phyloP scores from a whole-genome alignment of 2,888 invertebrate genomes.

The Stomorhina lunata region DNA sequence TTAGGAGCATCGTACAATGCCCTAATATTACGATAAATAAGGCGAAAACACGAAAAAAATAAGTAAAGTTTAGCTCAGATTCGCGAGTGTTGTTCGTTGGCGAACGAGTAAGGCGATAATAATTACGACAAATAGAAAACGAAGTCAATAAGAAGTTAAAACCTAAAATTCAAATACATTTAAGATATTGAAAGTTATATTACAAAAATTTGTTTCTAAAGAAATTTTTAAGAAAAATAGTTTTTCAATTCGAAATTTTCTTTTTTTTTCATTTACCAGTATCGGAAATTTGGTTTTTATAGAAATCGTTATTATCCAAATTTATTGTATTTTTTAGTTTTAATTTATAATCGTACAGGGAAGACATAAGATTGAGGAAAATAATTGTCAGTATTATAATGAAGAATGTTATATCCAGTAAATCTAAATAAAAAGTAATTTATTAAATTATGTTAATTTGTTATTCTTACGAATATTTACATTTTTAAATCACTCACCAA shows the following conservation, averaged over 20 bases:
- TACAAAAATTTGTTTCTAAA: not conserved
- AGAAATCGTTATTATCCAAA: conserved; percentile 66
- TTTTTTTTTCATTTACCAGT: conserved; percentile 64
- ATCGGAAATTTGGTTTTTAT: conserved; percentile 54
- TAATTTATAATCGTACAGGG: conserved; percentile 69
- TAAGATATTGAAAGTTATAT: not conserved
- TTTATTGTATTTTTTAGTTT: conserved; percentile 53
- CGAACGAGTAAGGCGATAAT: conserved; percentile 70
- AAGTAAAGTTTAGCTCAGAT: conserved; percentile 72
- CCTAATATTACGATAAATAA: conserved; percentile 71
- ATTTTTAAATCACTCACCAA: conserved; percentile 25
- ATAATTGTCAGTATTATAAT: conserved; percentile 52
- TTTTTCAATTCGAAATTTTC: not conserved
- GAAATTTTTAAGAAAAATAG: not conserved
- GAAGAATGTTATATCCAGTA: conserved; percentile 67
- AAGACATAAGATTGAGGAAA: conserved; percentile 47
- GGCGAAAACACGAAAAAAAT: conserved; percentile 72
- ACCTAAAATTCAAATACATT: not conserved
- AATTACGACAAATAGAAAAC: conserved; percentile 76
- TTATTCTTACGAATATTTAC: not conserved
- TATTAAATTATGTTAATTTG: not conserved
- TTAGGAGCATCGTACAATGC: conserved; percentile 71
- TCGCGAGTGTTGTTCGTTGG: conserved; percentile 15
- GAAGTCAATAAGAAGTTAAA: conserved; percentile 66
- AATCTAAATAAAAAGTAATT: conserved; percentile 65